phyloP scores from a whole-genome alignment of 2,888 invertebrate species.

The Caenorhabditis japonica region DNA sequence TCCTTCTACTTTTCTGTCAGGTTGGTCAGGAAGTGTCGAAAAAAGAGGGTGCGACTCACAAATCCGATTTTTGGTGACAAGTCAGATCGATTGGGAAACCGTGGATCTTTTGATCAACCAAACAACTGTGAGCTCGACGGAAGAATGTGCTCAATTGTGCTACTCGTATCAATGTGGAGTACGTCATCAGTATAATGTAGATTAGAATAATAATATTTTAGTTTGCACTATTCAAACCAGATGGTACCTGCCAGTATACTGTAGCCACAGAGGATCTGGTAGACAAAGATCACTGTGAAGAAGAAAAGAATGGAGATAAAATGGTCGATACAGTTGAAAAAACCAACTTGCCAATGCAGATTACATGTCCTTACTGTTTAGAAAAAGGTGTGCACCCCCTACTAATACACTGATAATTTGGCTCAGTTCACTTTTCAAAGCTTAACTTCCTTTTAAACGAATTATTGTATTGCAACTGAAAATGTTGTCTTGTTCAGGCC shows the following conservation, averaged over 20 bases:
- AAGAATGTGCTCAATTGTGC: constrained; percentile 65
- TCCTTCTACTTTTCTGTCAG: constrained; percentile 1
- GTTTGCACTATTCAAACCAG: constrained; percentile 65
- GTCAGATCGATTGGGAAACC: constrained; percentile 63
- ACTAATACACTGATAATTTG: constrained; percentile 9
- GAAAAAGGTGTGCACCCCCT: constrained; percentile 33
- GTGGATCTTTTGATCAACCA: constrained; percentile 66
- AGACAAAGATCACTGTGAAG: constrained; percentile 52
- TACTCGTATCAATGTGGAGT: constrained; percentile 65
- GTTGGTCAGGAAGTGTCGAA: constrained; percentile 30
- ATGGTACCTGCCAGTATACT: constrained; percentile 60
- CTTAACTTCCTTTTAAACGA: no score
- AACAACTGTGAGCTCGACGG: constrained; percentile 51
- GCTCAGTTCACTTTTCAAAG: constrained; percentile 4
- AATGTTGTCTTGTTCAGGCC: no score
- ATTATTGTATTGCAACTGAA: no score
- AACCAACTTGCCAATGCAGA: constrained; percentile 26
- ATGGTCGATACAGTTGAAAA: constrained; percentile 45
- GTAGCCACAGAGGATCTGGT: constrained; percentile 64
- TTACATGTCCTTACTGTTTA: constrained; percentile 29
- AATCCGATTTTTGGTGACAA: constrained; percentile 38
- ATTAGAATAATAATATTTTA: constrained; percentile 34
- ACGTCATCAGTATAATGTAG: constrained; percentile 12
- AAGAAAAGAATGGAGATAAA: constrained; percentile 36
- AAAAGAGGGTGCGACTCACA: constrained; percentile 20